Evolutionary conservation across 64 coral and sea anemone species (phyloP).

Genomic region (Astreopora myriophthalma): DNA sequence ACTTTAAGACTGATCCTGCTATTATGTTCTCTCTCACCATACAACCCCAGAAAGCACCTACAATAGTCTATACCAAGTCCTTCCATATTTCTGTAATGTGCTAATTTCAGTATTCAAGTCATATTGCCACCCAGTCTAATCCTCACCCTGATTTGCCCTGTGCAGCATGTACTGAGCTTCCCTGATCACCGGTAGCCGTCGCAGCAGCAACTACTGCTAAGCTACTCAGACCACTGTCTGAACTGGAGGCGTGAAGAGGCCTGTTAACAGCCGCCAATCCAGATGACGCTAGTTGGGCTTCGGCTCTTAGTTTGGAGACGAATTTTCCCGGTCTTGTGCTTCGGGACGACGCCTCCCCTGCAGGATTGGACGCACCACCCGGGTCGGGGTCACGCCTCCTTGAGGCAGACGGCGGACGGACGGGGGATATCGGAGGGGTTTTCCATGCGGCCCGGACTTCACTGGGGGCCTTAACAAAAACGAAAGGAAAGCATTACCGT

Average conservation of each 20-base stretch:
- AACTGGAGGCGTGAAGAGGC: background rate
- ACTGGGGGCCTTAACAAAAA: slow-evolving; percentile 31
- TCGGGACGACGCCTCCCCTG: slow-evolving; percentile 4
- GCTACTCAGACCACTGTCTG: slow-evolving; percentile 33
- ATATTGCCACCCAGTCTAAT: background rate
- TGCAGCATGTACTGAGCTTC: background rate
- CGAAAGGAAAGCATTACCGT: background rate
- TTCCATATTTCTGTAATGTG: too few species aligned
- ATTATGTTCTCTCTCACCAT: too few species aligned
- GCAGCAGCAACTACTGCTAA: background rate
- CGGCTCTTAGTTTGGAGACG: slow-evolving; percentile 72
- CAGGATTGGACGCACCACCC: background rate
- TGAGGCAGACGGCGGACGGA: slow-evolving; percentile 57
- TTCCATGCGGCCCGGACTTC: slow-evolving; percentile 75
- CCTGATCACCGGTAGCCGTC: background rate
- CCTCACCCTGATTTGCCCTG: background rate
- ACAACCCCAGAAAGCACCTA: too few species aligned
- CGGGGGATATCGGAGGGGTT: slow-evolving; percentile 90
- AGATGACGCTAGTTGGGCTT: slow-evolving; percentile 75
- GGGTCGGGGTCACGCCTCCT: slow-evolving; percentile 46
- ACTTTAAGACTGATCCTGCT: too few species aligned
- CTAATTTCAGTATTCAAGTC: too few species aligned
- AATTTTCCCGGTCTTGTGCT: slow-evolving; percentile 60
- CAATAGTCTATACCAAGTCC: too few species aligned
- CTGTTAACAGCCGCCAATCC: slow-evolving; percentile 1